Conservation (phyloP, 2,797 vertebrate genomes). For the Bradypus variegatus region DNA sequence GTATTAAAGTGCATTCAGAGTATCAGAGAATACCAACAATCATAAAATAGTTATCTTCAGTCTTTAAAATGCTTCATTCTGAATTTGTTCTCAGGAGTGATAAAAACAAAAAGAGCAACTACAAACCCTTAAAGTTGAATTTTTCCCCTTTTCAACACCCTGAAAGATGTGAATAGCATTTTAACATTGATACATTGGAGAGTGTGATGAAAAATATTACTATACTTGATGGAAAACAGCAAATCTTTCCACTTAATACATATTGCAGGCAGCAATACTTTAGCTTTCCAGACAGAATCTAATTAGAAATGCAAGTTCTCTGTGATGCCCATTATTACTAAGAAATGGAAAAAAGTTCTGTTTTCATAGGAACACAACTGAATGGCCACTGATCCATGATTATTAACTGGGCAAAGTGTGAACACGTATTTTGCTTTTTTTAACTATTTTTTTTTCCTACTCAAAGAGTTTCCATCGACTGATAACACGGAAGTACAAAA, state of each 20-base stretch:
- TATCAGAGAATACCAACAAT: conserved; percentile 21
- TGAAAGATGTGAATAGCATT: conserved; percentile 25
- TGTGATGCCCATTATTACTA: conserved; percentile 46
- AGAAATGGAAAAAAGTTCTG: conserved; percentile 62
- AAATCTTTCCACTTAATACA: conserved; percentile 52
- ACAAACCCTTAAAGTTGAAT: conserved; percentile 10
- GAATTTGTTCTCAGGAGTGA: conserved; percentile 56
- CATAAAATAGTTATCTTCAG: conserved; percentile 24
- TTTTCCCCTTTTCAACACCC: conserved; percentile 20
- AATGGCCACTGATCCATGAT: conserved; percentile 54
- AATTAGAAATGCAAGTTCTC: conserved; percentile 66
- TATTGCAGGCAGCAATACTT: conserved; percentile 41
- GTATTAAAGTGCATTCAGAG: conserved; percentile 54
- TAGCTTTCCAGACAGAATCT: conserved; percentile 51
- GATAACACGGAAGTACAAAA: conserved; percentile 20
- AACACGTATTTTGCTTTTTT: conserved; percentile 27
- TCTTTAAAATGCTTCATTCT: conserved; percentile 53
- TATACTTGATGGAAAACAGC: conserved; percentile 40
- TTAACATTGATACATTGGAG: conserved; percentile 39
- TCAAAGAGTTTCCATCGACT: background rate
- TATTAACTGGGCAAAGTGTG: conserved; percentile 61
- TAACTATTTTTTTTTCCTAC: background rate
- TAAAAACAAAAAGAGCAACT: background rate
- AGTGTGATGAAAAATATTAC: conserved; percentile 28
- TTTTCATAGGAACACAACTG: conserved; percentile 50